Conservation (phyloP, 1,140 invertebrate genomes). For the Carcinoscorpius rotundicauda region DNA sequence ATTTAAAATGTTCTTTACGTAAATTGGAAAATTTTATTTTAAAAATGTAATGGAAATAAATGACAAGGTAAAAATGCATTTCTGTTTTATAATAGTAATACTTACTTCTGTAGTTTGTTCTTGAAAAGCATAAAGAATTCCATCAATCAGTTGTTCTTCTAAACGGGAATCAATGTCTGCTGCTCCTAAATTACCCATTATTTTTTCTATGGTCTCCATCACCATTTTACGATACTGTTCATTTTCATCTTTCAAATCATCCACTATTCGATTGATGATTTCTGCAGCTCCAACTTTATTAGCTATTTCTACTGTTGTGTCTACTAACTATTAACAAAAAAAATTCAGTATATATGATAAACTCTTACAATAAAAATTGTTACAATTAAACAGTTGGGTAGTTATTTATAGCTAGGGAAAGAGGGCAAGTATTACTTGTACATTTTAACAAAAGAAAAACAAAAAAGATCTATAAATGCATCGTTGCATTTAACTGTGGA, state of each 20-base stretch:
- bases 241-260: slow-evolving; percentile 98
- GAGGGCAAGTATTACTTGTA: slow-evolving; percentile 10
- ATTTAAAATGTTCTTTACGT: too few relatives aligned
- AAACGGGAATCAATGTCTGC: slow-evolving; percentile 94
- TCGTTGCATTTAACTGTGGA: background rate
- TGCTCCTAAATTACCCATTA: slow-evolving; percentile 93
- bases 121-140: slow-evolving; percentile 98
- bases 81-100: slow-evolving; percentile 11
- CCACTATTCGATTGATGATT: slow-evolving; percentile 96
- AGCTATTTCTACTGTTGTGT: slow-evolving; percentile 99
- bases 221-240: slow-evolving; percentile 99
- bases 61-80: background rate
- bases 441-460: slow-evolving; percentile 17
- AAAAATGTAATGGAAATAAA: slow-evolving; percentile 5
- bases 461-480: background rate
- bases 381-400: background rate
- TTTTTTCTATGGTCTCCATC: slow-evolving; percentile 99
- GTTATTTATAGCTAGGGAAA: background rate
- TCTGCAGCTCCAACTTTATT: slow-evolving; percentile 98
- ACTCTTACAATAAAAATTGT: slow-evolving; percentile 3
- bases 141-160: slow-evolving; percentile 98
- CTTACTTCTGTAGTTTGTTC: slow-evolving; percentile 94
- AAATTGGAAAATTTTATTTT: too few relatives aligned
- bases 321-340: slow-evolving; percentile 56
- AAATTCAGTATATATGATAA: slow-evolving; percentile 8